phyloP scores from a whole-genome alignment of 2,797 vertebrate species.

The Phoebastria nigripes region DNA sequence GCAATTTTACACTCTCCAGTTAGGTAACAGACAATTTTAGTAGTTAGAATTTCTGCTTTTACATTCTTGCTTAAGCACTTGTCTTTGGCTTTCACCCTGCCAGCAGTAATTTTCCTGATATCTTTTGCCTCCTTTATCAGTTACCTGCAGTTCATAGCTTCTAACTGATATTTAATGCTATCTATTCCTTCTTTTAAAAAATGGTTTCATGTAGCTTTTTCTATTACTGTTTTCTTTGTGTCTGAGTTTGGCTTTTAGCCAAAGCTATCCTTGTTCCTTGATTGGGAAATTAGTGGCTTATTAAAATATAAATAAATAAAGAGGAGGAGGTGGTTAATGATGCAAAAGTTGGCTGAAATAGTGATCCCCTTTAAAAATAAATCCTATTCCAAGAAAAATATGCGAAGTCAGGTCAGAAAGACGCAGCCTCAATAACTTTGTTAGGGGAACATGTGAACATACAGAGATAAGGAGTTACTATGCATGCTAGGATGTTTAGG shows the following conservation, averaged over 20 bases:
- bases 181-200: background rate
- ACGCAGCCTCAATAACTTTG: background rate
- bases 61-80: background rate
- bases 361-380: constrained; percentile 38
- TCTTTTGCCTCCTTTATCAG: background rate
- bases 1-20: background rate
- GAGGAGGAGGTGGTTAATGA: constrained; percentile 38
- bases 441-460: background rate
- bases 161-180: background rate
- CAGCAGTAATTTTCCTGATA: background rate
- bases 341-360: constrained; percentile 59
- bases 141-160: constrained; percentile 1
- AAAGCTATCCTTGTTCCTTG: constrained; percentile 11
- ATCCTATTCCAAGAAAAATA: constrained; percentile 51
- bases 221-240: background rate
- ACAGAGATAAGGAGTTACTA: constrained; percentile 13
- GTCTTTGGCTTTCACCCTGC: background rate
- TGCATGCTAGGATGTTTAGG: background rate
- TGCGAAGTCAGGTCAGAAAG: constrained; percentile 21
- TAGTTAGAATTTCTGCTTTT: constrained; percentile 14
- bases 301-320: constrained; percentile 57
- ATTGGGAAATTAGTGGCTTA: constrained; percentile 52
- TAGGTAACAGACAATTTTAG: background rate
- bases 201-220: background rate
- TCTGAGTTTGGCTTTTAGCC: background rate